These are phyloP conservation scores for Enchytraeus crypticus DNA, from an alignment of 2,888 invertebrate genomes.

Conservation along the genomic window DNA sequence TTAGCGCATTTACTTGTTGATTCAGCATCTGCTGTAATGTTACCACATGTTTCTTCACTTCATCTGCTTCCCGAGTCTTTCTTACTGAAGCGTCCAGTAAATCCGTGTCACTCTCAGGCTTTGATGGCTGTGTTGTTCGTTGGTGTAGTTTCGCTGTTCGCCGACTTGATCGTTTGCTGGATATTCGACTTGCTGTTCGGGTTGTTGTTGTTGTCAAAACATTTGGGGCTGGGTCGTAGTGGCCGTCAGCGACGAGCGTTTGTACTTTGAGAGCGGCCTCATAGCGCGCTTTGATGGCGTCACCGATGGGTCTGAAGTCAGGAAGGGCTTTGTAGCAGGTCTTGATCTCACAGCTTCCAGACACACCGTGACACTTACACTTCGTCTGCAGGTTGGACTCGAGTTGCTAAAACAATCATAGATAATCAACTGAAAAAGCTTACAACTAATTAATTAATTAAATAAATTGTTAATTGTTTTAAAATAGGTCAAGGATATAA, in stretches of 20 bases:
- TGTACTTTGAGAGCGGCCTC: conserved; percentile 77
- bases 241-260: conserved; percentile 32
- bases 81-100: background rate
- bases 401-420: no score
- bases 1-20: conserved; percentile 44
- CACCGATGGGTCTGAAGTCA: conserved; percentile 79
- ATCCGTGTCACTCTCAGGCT: background rate
- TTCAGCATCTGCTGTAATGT: background rate
- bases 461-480: no score
- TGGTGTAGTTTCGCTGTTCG: background rate
- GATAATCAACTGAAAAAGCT: no score
- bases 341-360: conserved; percentile 86
- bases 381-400: conserved; percentile 60
- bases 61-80: background rate
- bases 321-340: conserved; percentile 93
- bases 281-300: conserved; percentile 79
- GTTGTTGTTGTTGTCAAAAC: background rate
- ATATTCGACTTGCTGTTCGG: background rate
- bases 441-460: no score
- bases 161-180: background rate
- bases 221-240: background rate
- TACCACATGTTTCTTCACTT: no score
- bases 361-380: conserved; percentile 92
- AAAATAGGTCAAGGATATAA: no score
- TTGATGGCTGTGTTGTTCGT: no score